Evolutionary conservation across 2,113 vertebrate species (phyloP).

Genomic region (Haemorhous mexicanus): DNA sequence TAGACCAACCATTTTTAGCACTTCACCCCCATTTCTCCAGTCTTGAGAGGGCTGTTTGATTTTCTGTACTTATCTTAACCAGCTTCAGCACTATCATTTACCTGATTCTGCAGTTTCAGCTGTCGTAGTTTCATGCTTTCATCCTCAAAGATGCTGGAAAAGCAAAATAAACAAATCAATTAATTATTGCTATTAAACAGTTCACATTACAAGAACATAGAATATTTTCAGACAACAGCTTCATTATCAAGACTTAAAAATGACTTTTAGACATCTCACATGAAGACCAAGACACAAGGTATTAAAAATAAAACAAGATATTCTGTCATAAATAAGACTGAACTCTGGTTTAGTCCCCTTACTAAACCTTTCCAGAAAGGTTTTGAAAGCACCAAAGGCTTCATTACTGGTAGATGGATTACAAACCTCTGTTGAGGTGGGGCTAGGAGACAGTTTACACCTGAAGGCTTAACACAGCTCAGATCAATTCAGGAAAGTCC

Average conservation of each 20-base stretch:
- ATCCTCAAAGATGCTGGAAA: conserved; percentile 82
- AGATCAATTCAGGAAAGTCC: not conserved
- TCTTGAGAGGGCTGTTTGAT: not conserved
- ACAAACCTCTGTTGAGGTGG: not conserved
- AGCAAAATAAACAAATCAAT: not conserved
- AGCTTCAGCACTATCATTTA: conserved; percentile 41
- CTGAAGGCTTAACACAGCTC: not conserved
- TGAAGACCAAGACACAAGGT: not conserved
- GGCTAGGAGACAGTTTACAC: not conserved
- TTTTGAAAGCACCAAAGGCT: not conserved
- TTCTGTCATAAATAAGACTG: not conserved
- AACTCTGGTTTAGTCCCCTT: not conserved
- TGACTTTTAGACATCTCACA: not conserved
- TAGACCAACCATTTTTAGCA: not conserved
- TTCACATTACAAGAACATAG: not conserved
- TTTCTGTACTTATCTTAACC: not conserved
- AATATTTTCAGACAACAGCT: not conserved
- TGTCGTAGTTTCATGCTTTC: conserved; percentile 85
- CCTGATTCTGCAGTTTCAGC: conserved; percentile 94
- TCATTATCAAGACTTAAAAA: not conserved
- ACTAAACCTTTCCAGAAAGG: not conserved
- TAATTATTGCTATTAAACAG: not conserved
- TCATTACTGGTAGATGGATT: not conserved
- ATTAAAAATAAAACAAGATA: not conserved
- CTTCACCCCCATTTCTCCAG: not conserved